phyloP scores from a whole-genome alignment of 2,888 invertebrate genomes.

The Crocallis elinguaria region DNA sequence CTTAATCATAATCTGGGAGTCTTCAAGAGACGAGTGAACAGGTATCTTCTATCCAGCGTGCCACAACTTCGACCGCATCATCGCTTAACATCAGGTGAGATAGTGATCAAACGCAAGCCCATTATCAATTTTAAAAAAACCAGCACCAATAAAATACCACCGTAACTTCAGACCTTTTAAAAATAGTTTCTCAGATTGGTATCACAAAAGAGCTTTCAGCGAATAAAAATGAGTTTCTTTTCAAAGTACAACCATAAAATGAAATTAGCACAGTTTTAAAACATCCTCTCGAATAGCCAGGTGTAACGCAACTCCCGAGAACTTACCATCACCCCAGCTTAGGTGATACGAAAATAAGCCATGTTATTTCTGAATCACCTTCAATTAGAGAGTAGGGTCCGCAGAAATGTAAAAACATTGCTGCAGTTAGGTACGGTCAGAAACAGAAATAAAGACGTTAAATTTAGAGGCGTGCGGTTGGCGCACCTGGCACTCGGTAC shows the following conservation, averaged over 20 bases:
- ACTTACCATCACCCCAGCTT: slow-evolving; percentile 14
- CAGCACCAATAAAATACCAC: too few relatives aligned
- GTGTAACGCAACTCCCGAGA: slow-evolving; percentile 29
- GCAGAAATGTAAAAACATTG: slow-evolving; percentile 42
- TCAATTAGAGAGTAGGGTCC: slow-evolving; percentile 36
- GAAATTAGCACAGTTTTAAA: slow-evolving; percentile 27
- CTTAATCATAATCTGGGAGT: too few relatives aligned
- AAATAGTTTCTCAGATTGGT: not conserved
- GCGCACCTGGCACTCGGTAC: slow-evolving; percentile 72
- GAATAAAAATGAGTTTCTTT: not conserved
- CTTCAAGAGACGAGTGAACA: too few relatives aligned
- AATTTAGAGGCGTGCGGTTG: slow-evolving; percentile 81
- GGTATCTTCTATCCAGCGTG: too few relatives aligned
- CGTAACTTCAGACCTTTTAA: too few relatives aligned
- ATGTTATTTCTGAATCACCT: slow-evolving; percentile 36
- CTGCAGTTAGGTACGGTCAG: slow-evolving; percentile 63
- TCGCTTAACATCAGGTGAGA: too few relatives aligned
- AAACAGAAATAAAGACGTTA: slow-evolving; percentile 82
- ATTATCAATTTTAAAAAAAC: too few relatives aligned
- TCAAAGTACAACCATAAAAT: slow-evolving; percentile 16
- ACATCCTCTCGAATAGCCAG: slow-evolving; percentile 33
- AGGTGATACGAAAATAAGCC: slow-evolving; percentile 34
- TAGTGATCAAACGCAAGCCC: too few relatives aligned
- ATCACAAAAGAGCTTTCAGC: not conserved
- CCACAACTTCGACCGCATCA: too few relatives aligned